Evolutionary conservation across 2,888 invertebrate genomes (phyloP).

Genomic region (Cheilosia pagana): DNA sequence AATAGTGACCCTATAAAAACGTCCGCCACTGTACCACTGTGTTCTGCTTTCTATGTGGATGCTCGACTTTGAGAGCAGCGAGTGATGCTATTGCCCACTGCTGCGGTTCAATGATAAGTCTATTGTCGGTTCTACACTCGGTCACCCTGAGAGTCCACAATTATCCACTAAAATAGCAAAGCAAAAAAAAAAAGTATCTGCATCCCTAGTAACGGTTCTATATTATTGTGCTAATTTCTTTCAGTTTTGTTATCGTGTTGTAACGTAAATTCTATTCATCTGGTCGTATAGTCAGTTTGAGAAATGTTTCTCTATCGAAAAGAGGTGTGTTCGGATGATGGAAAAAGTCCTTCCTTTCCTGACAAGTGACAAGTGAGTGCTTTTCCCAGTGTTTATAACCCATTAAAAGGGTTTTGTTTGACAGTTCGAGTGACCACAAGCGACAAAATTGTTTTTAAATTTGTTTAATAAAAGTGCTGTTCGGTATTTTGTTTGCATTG

Average conservation of each 20-base stretch:
- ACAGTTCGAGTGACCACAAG: background rate
- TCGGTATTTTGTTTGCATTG: conserved; percentile 55
- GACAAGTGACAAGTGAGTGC: background rate
- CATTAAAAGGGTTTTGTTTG: background rate
- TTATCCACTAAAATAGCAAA: conserved; percentile 42
- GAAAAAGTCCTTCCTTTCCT: conserved; percentile 1
- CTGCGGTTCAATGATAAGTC: conserved; percentile 54
- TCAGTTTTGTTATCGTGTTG: conserved; percentile 2
- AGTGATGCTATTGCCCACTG: conserved; percentile 41
- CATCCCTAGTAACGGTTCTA: conserved; percentile 12
- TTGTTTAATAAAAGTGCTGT: background rate
- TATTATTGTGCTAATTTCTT: conserved; percentile 7
- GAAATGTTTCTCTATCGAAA: conserved; percentile 32
- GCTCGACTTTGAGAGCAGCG: conserved; percentile 25
- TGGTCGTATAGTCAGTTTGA: conserved; percentile 29
- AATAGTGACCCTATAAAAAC: conserved; percentile 46
- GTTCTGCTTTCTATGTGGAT: conserved; percentile 14
- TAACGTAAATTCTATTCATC: conserved; percentile 15
- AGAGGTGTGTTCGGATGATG: conserved; percentile 49
- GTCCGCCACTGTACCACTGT: conserved; percentile 42
- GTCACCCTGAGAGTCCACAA: conserved; percentile 44
- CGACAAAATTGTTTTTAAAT: background rate
- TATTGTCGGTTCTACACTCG: conserved; percentile 43
- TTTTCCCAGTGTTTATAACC: background rate
- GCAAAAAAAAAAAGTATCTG: background rate